A percentile compares a stretch with the other conserved stretches of the same genome.
phyloP scores from a whole-genome alignment of 2,797 vertebrate species.

The Dicrostonyx torquatus region DNA sequence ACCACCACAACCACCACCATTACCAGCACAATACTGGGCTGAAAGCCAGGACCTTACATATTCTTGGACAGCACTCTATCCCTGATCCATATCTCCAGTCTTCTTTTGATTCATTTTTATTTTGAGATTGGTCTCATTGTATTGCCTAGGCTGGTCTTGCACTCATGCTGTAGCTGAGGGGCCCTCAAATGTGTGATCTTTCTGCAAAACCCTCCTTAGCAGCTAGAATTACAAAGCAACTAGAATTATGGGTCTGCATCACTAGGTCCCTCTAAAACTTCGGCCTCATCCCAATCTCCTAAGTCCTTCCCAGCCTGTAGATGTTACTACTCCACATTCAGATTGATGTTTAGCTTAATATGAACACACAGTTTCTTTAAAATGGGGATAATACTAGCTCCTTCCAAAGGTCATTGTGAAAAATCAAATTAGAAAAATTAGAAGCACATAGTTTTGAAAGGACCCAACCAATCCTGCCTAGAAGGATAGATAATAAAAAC shows the following conservation, averaged over 20 bases:
- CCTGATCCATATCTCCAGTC: not conserved
- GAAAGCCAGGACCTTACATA: not conserved
- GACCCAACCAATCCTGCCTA: too few species aligned
- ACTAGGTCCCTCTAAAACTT: not conserved
- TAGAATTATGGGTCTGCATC: not conserved
- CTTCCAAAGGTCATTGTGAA: not conserved
- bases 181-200: not conserved
- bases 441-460: not conserved
- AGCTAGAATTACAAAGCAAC: not conserved
- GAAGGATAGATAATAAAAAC: too few species aligned
- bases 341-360: too few species aligned
- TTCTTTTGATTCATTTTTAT: not conserved
- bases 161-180: not conserved
- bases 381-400: not conserved
- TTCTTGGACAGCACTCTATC: not conserved
- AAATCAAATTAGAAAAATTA: constrained; percentile 31
- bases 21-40: not conserved
- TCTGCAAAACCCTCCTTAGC: not conserved
- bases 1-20: not conserved
- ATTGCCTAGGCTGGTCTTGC: not conserved
- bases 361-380: not conserved
- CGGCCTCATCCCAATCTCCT: not conserved
- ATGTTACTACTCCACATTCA: not conserved
- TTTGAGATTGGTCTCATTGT: not conserved
- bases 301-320: not conserved